A percentile compares a stretch with the other conserved stretches of the same genome.
Evolutionary conservation across 2,888 invertebrate species (phyloP).

Genomic region (Xiphydria camelus): DNA sequence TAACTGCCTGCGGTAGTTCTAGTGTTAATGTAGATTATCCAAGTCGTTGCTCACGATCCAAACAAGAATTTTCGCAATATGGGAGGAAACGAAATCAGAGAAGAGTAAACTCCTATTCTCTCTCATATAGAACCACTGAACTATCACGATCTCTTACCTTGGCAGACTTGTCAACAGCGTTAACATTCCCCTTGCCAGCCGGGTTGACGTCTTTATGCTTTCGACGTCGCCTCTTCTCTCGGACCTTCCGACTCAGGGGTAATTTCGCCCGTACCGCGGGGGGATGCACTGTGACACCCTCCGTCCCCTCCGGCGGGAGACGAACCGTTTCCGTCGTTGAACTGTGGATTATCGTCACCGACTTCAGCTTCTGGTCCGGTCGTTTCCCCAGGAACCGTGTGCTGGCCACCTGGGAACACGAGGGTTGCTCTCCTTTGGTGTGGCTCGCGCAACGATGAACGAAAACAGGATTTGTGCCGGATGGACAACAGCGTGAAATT

Average conservation of each 20-base stretch:
- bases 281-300: constrained; percentile 79
- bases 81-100: too few species aligned
- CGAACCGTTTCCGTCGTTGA: constrained; percentile 88
- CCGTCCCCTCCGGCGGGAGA: constrained; percentile 72
- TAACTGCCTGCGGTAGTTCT: too few species aligned
- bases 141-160: constrained; percentile 53
- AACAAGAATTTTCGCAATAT: too few species aligned
- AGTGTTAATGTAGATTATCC: too few species aligned
- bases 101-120: too few species aligned
- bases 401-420: constrained; percentile 69
- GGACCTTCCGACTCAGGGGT: constrained; percentile 84
- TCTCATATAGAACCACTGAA: too few species aligned
- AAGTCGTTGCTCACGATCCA: too few species aligned
- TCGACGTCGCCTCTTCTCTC: constrained; percentile 64
- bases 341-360: constrained; percentile 87
- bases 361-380: constrained; percentile 79
- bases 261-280: constrained; percentile 83
- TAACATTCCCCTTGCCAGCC: constrained; percentile 53
- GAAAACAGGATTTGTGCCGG: too few species aligned
- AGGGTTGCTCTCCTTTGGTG: not conserved
- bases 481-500: too few species aligned
- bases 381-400: constrained; percentile 80
- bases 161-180: constrained; percentile 53
- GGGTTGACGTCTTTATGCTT: constrained; percentile 60
- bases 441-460: too few species aligned